Base-by-base conservation (phyloP, 2,888 invertebrate genomes). In the Caenorhabditis virilis region DNA sequence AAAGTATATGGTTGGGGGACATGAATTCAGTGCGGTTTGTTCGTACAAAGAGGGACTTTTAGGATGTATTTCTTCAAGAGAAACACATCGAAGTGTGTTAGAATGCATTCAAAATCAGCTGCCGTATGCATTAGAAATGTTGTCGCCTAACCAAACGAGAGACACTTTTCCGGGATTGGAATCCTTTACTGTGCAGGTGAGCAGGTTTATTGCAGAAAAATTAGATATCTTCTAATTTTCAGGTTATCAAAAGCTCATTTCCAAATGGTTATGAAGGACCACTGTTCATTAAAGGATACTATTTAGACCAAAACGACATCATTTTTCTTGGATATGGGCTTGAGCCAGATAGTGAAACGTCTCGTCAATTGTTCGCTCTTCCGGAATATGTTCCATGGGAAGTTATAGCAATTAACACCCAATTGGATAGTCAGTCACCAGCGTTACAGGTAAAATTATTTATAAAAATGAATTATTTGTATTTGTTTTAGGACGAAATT, bases 271-370 rank as follows among this genome's bases (percentile, higher is more conserved):
- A 67, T 65, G 30, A 55, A 15, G 72, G 72, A 6, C 30, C 65
- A 23, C 48, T 72, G 7, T 76, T 78, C 51, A 72, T 79, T 23
- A 69, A 73, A 43, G 79, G 78, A 1, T 78, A 76, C 47, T 79
- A 79, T 52, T 74, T 73, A 61, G 75, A 74, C 49, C 79, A 79
- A 68, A 79, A 78, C 52, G 70, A 76, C 38, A 79, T 79, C 18
- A 77, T 71, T 43, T 76, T 78, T 50, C 48, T 75, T 27, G 76
- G 77, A 33, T 74, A 74, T 20, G 68, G 72, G 1, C 57, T 77
- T 26, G 77, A 79, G 36, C 70, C 73, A 9, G 70, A 75, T 15
- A 61, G 60, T 36, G 74, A 77, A 43, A 67, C 68, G 16, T 63
- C 64, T 13, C 54, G 69, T 9, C 56, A 51, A 33, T 58, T 74